phyloP scores from a whole-genome alignment of 1,140 invertebrate species.

The Calosoma granatense region DNA sequence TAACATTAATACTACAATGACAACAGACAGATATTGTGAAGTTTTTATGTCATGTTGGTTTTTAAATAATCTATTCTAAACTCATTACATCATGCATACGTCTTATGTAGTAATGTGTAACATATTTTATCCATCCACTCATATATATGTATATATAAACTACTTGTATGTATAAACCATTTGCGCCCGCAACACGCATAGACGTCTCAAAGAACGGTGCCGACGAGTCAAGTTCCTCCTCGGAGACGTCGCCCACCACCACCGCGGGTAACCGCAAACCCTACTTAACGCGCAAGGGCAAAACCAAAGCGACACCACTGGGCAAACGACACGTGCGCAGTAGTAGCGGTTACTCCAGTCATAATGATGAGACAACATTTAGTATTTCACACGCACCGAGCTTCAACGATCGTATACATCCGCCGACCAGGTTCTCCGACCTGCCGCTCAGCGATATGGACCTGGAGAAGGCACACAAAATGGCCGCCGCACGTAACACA shows the following conservation, averaged over 20 bases:
- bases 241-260: conserved; percentile 52
- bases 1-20: too few species aligned
- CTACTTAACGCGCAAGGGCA: conserved; percentile 51
- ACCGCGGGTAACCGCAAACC: conserved; percentile 50
- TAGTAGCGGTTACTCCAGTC: conserved; percentile 64
- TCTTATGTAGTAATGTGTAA: too few species aligned
- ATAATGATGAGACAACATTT: conserved; percentile 73
- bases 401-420: conserved; percentile 64
- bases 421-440: conserved; percentile 61
- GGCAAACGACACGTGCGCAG: conserved; percentile 54
- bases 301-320: conserved; percentile 42
- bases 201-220: conserved; percentile 27
- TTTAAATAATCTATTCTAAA: too few species aligned
- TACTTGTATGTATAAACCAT: background rate
- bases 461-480: conserved; percentile 40
- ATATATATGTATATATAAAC: too few species aligned
- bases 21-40: too few species aligned
- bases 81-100: too few species aligned
- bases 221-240: conserved; percentile 61
- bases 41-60: too few species aligned
- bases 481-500: conserved; percentile 30
- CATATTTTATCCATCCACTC: too few species aligned
- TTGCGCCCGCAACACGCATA: background rate
- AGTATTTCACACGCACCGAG: conserved; percentile 62
- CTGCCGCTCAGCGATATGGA: conserved; percentile 41